phyloP scores from a whole-genome alignment of 2,113 vertebrate genomes.

The Tychaedon coryphoeus region DNA sequence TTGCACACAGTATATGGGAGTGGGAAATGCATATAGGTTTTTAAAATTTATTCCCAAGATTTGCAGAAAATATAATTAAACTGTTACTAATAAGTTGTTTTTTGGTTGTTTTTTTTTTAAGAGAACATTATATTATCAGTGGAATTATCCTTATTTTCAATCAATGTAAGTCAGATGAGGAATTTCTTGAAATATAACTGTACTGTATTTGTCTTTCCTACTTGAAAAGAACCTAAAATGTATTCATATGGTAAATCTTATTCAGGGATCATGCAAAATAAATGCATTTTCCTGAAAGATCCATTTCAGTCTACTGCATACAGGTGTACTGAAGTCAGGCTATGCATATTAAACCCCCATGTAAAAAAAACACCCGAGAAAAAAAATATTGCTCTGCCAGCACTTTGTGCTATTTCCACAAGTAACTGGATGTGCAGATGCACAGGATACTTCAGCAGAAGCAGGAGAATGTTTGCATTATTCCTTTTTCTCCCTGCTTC shows the following conservation, averaged over 20 bases:
- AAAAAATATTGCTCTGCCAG: slow-evolving; percentile 25
- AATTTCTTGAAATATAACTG: background rate
- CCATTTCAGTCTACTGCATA: background rate
- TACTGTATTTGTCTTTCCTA: background rate
- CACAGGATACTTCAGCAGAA: slow-evolving; percentile 49
- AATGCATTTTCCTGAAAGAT: slow-evolving; percentile 2
- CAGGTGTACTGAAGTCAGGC: slow-evolving; percentile 34
- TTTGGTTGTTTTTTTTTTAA: too few species aligned
- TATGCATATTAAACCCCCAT: slow-evolving; percentile 25
- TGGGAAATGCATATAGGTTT: rapidly evolving
- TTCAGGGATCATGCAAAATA: slow-evolving; percentile 22
- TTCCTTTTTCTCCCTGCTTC: slow-evolving; percentile 34
- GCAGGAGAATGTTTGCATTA: slow-evolving; percentile 42
- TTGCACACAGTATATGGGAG: background rate
- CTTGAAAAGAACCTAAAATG: background rate
- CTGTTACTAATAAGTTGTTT: background rate
- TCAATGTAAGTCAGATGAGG: rapidly evolving
- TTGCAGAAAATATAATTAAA: background rate
- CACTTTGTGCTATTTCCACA: slow-evolving; percentile 24
- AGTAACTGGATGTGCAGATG: slow-evolving; percentile 49
- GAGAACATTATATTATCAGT: background rate
- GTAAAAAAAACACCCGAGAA: background rate
- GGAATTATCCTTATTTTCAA: background rate
- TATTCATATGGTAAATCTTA: background rate
- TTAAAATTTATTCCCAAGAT: background rate